Conservation (phyloP, 2,888 invertebrate species). For the Agrochola macilenta region DNA sequence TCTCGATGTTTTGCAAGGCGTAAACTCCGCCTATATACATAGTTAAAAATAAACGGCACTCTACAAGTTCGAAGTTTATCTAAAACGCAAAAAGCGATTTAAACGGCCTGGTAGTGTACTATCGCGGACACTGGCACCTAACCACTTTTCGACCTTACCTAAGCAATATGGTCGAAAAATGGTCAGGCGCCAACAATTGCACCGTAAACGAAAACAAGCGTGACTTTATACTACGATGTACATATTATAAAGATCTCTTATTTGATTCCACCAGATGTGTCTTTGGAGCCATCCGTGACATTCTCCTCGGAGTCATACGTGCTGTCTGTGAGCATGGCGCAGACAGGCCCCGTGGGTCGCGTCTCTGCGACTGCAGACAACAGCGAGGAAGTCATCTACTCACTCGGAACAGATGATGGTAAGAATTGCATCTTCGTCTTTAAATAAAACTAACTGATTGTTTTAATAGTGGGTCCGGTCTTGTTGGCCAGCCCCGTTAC, state of each 20-base stretch:
- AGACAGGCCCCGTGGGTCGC: constrained; percentile 78
- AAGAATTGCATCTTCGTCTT: constrained; percentile 46
- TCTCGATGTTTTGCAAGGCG: background rate
- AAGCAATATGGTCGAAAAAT: too few species aligned
- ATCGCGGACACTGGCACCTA: too few species aligned
- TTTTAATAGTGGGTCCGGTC: background rate
- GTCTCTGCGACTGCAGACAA: constrained; percentile 81
- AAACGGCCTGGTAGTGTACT: too few species aligned
- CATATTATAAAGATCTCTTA: background rate
- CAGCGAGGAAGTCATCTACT: constrained; percentile 78
- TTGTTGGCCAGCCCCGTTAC: background rate
- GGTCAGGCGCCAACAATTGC: background rate
- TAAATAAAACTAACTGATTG: background rate
- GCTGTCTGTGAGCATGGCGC: constrained; percentile 73
- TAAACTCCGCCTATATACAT: background rate
- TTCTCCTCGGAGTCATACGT: constrained; percentile 79
- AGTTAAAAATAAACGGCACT: background rate
- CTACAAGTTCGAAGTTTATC: background rate
- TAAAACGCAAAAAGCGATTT: background rate
- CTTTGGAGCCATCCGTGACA: constrained; percentile 65
- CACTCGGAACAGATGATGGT: constrained; percentile 77
- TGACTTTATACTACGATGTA: background rate
- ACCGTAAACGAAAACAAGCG: background rate
- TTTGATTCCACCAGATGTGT: constrained; percentile 17
- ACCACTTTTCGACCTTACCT: too few species aligned